These are phyloP conservation scores for Sebastes baramenuke DNA, from an alignment of 2,797 vertebrate species.

Conservation along the genomic window DNA sequence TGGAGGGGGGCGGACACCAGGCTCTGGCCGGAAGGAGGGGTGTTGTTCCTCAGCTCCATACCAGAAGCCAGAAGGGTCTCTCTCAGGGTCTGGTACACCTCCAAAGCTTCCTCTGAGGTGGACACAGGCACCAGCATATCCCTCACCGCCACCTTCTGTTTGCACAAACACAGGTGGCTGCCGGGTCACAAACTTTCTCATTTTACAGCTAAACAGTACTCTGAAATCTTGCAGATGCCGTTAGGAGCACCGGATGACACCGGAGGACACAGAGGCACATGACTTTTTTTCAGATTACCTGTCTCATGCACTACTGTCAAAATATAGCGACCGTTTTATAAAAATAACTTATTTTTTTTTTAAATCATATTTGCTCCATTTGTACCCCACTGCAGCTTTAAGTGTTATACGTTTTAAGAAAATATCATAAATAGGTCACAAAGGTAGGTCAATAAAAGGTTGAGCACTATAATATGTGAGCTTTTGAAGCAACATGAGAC, in stretches of 20 bases:
- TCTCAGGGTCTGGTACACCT: conserved; percentile 72
- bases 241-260: too few relatives aligned
- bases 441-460: background rate
- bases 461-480: background rate
- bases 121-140: conserved; percentile 59
- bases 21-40: conserved; percentile 57
- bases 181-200: background rate
- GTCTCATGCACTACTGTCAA: too few relatives aligned
- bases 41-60: conserved; percentile 58
- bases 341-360: too few relatives aligned
- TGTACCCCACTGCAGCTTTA: too few relatives aligned
- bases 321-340: too few relatives aligned
- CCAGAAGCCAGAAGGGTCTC: conserved; percentile 66
- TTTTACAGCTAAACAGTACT: background rate
- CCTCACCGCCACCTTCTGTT: conserved; percentile 46
- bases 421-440: background rate
- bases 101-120: conserved; percentile 82
- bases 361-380: too few relatives aligned
- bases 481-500: background rate
- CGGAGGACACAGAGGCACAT: too few relatives aligned
- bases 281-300: too few relatives aligned
- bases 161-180: background rate
- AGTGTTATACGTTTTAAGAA: background rate
- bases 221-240: too few relatives aligned
- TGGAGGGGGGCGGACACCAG: conserved; percentile 83